Conservation (phyloP, 2,888 invertebrate genomes). For the Cyaniris semiargus region DNA sequence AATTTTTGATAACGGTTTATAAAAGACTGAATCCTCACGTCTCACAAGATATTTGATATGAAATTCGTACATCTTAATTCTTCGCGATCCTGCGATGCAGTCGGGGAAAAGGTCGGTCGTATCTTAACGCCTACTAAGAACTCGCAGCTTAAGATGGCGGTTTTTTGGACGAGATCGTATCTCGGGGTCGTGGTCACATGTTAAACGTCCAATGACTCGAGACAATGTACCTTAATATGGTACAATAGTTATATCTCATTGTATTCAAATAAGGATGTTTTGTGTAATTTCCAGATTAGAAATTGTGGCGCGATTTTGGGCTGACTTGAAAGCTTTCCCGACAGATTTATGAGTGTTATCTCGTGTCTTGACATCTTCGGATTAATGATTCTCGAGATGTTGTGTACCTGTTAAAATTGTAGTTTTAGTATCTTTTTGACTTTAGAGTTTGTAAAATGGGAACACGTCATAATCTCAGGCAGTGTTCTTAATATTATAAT, state of each 20-base stretch:
- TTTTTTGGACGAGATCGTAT: constrained; percentile 26
- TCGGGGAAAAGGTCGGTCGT: constrained; percentile 11
- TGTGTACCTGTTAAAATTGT: background rate
- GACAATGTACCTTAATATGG: constrained; percentile 21
- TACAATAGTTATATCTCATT: constrained; percentile 14
- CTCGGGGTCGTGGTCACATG: constrained; percentile 14
- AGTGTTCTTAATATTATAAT: too few species aligned
- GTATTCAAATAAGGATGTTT: constrained; percentile 18
- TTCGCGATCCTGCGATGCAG: background rate
- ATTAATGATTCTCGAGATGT: background rate
- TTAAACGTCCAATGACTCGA: constrained; percentile 28
- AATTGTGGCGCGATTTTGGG: constrained; percentile 8
- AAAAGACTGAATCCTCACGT: background rate
- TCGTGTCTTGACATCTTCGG: background rate
- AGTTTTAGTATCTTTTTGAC: background rate
- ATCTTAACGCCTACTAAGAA: constrained; percentile 27
- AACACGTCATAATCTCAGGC: too few species aligned
- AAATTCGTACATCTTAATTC: background rate
- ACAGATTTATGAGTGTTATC: constrained; percentile 4
- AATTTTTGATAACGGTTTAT: background rate
- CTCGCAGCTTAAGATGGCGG: constrained; percentile 9
- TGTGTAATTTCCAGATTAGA: constrained; percentile 15
- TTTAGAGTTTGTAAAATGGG: too few species aligned
- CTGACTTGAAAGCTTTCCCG: constrained; percentile 7
- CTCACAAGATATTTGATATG: background rate